Conservation (phyloP, 37 sponge, comb jelly and placozoan genomes). For the Crambe crambe region DNA sequence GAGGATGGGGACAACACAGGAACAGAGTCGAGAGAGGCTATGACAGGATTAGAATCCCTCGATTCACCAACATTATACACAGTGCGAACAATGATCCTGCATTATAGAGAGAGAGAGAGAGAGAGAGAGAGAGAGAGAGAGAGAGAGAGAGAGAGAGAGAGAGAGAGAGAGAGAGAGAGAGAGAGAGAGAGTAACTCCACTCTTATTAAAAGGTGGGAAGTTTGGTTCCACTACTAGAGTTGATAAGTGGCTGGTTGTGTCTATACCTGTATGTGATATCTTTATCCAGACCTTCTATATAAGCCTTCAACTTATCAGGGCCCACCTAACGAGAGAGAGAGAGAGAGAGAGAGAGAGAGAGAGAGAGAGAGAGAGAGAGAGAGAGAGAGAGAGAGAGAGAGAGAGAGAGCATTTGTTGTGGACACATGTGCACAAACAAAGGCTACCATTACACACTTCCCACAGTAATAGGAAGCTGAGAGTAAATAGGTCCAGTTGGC, state of each 20-base stretch:
- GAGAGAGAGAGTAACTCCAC: constrained; percentile 37
- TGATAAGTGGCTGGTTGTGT: too few species aligned
- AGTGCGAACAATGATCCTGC: constrained; percentile 47
- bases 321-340: constrained; percentile 54
- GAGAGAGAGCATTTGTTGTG: too few species aligned
- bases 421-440: too few species aligned
- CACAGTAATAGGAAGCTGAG: too few species aligned
- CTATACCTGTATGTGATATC: constrained; percentile 61
- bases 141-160: constrained; percentile 43
- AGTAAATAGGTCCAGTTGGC: too few species aligned
- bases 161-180: constrained; percentile 52
- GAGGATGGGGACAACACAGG: not conserved
- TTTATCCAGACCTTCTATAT: constrained; percentile 71
- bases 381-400: constrained; percentile 51
- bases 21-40: constrained; percentile 26
- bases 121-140: constrained; percentile 39
- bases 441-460: too few species aligned
- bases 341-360: constrained; percentile 42
- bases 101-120: constrained; percentile 8
- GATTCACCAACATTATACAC: constrained; percentile 53
- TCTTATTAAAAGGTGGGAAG: too few species aligned
- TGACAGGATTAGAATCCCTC: constrained; percentile 45
- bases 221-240: too few species aligned
- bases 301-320: constrained; percentile 56
- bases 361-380: constrained; percentile 44